Conservation (phyloP, 2,888 invertebrate genomes). For the Antitype chi region DNA sequence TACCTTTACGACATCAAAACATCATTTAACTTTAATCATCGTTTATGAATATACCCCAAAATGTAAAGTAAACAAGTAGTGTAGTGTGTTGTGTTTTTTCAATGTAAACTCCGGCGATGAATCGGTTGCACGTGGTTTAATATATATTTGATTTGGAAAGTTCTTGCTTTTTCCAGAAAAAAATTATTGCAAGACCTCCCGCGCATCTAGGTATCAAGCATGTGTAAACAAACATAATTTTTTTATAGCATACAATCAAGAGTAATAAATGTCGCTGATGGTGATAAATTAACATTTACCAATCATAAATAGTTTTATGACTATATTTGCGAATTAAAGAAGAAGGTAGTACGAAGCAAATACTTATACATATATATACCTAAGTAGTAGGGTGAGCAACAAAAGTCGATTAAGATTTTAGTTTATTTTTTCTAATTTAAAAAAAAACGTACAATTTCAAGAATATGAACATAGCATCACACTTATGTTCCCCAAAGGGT, state of each 20-base stretch:
- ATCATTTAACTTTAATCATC: too few relatives aligned
- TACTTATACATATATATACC: background rate
- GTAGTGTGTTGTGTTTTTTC: too few relatives aligned
- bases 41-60: too few relatives aligned
- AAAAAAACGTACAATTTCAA: background rate
- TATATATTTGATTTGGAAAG: background rate
- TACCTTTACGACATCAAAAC: too few relatives aligned
- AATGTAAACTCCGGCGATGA: background rate
- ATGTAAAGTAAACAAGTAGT: too few relatives aligned
- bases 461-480: background rate
- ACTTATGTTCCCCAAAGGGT: background rate
- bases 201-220: background rate
- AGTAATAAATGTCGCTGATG: constrained; percentile 13
- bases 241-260: constrained; percentile 20
- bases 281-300: constrained; percentile 17
- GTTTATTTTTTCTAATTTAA: too few relatives aligned
- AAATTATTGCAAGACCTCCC: constrained; percentile 7
- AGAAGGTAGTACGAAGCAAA: background rate
- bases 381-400: background rate
- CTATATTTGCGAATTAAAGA: constrained; percentile 17
- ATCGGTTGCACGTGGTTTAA: background rate
- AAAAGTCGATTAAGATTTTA: background rate
- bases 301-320: constrained; percentile 33
- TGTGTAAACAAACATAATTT: constrained; percentile 8
- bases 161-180: background rate